Base-by-base conservation (phyloP, 2,888 invertebrate species). In the Heteropelma amictum region DNA sequence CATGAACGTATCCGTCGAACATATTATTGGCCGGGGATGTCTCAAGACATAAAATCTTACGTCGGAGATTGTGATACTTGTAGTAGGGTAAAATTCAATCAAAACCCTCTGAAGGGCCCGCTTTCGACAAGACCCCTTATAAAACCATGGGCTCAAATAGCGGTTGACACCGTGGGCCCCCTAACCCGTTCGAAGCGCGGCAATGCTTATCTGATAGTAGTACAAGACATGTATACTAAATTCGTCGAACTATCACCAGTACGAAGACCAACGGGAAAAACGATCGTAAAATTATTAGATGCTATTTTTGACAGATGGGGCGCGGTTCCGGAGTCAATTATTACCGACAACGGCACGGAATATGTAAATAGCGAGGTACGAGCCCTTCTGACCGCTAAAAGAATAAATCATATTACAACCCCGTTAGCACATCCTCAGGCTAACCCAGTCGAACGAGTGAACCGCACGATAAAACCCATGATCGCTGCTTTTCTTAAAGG, bases 171-270 rank as follows among this genome's bases (percentile, higher is more conserved):
- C 0, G 70, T 67, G 0, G 74, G 53, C 6, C 63, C 71, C 0
- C 8, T 58, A 0, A 49, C 71, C 5, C 47, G 71, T 1, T 72
- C 77, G 1, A 74, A 71, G 8, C 42, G 23, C 3, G 71, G 67
- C 0, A 70, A 74, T 17, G 7, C 35, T 1, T 64, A 74, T 0
- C 47, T 72, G 6, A 21, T 72, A 12, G 75, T 77, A 4, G 47
- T 75, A 0, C 49, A 61, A 26, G 72, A 77, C 30, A 5, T 58
- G 8, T 72, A 67, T n/a, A 77, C 77, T 0, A 76, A 72, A 7
- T 72, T 28, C 10, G 8, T 76, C 2, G 69, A 76, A 58, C 10
- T 77, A 3, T 64, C 53, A 8, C 58, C 77, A 1, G 47, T 72
- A n/a, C 17, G 61, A 0, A 33, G 72, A 7, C 33, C 40, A 5